Base-by-base conservation (phyloP, 2,888 invertebrate genomes). In the Adelognathus sp. region DNA sequence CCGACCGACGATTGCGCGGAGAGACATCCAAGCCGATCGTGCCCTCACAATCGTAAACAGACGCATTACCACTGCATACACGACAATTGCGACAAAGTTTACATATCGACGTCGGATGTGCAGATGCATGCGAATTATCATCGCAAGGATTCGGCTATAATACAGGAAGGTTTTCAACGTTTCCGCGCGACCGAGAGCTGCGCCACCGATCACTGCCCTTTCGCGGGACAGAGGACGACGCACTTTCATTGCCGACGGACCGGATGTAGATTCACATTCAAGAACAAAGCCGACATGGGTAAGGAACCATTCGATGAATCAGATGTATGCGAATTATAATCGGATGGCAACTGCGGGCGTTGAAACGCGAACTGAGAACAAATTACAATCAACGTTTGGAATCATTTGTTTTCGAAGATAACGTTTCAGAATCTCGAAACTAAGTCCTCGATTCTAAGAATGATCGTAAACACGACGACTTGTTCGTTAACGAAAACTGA, bases 211-310 rank as follows among this genome's bases (percentile, higher is more conserved):
- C 95, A 96, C 88, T 99, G 99, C 91, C 95, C 97, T 39, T 99
- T 98, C 92, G 96, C 96, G 88, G 97, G 98, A 0, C 98, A 98
- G 91, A 93, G 98, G 85, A 99, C 98, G 69, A 99, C 99, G 5
- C 99, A 99, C 91, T 99, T 99, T 92, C 99, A 99, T 90, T 99
- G 99, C 92, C 93, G 98, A 81, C 93, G 99, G 86, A 93, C 96
- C 67, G 96, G 96, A 9, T 99, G 99, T 92, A 96, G 96, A 84
- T 98, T 96, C 89, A 99, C 98, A 0, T 99, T 99, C 92, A 99
- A 99, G 93, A 99, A 99, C 91, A 99, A 99, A 92, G 98, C 98
- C 86, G 99, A 99, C 92, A 99, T 99, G 98, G 99, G 98, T 99
- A 93, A 94, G 95, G 91, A 39, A 39, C 21, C 11, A n/a, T n/a